These are phyloP conservation scores for Rhabdornis inornatus DNA, from an alignment of 2,113 vertebrate species.

Conservation along the genomic window DNA sequence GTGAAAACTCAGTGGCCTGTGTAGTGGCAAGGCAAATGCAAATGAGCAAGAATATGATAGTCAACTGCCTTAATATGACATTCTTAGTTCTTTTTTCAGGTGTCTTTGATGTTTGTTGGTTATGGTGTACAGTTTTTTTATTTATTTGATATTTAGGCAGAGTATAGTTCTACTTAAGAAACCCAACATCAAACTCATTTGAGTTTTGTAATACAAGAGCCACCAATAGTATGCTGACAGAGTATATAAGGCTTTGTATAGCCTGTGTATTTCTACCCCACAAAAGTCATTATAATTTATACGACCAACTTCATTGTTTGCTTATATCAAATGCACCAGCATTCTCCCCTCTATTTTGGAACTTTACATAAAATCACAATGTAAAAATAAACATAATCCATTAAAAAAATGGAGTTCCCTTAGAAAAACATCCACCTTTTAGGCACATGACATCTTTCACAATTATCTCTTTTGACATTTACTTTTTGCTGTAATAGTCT, in stretches of 20 bases:
- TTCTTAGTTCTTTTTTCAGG: neutral
- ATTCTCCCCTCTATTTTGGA: neutral
- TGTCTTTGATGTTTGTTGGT: neutral
- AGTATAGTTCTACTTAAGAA: neutral
- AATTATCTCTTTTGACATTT: neutral
- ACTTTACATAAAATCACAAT: neutral
- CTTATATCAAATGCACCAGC: neutral
- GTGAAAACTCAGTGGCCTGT: neutral
- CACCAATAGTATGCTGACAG: neutral
- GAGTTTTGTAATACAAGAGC: neutral
- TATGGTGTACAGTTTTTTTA: neutral
- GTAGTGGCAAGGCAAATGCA: neutral
- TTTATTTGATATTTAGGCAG: neutral
- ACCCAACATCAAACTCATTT: neutral
- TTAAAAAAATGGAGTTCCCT: fast-evolving
- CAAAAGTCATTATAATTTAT: neutral
- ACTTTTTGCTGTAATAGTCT: neutral
- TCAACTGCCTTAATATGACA: neutral
- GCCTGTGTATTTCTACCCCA: neutral
- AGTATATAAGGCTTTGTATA: neutral
- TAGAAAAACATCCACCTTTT: neutral
- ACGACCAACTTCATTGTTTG: neutral
- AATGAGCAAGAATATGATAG: neutral
- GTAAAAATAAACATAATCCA: neutral
- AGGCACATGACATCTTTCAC: neutral